phyloP scores from a whole-genome alignment of 2,888 invertebrate genomes.

The Anthrax anthrax region DNA sequence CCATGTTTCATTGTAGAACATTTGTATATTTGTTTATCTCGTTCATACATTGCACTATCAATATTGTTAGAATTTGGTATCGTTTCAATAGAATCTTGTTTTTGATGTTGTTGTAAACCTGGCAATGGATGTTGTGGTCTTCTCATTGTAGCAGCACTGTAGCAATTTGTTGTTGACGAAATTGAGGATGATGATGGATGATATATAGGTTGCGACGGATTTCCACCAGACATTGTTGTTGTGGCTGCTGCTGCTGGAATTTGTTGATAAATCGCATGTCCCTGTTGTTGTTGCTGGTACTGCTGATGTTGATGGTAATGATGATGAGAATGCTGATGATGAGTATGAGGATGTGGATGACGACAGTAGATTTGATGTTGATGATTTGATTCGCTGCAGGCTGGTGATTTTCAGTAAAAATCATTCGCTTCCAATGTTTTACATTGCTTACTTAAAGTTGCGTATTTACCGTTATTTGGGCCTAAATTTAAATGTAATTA shows the following conservation, averaged over 20 bases:
- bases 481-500: constrained; percentile 27
- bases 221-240: constrained; percentile 24
- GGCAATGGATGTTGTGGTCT: constrained; percentile 1
- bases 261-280: constrained; percentile 32
- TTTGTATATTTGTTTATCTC: constrained; percentile 35
- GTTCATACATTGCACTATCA: constrained; percentile 31
- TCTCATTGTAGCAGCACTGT: constrained; percentile 23
- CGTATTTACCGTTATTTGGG: constrained; percentile 78
- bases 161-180: constrained; percentile 18
- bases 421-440: constrained; percentile 86
- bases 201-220: constrained; percentile 30
- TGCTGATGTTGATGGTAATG: constrained; percentile 28
- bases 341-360: constrained; percentile 35
- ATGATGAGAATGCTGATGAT: constrained; percentile 40
- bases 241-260: constrained; percentile 28
- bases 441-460: constrained; percentile 91
- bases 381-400: constrained; percentile 31
- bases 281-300: constrained; percentile 24
- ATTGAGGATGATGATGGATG: constrained; percentile 25
- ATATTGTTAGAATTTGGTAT: constrained; percentile 25
- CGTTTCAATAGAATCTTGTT: constrained; percentile 19
- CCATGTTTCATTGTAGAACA: constrained; percentile 34
- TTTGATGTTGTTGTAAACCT: constrained; percentile 12
- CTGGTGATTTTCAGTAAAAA: constrained; percentile 80
- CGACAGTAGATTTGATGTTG: constrained; percentile 34